These are phyloP conservation scores for Phylloscopus trochilus DNA, from an alignment of 2,113 vertebrate species.

Conservation along the genomic window DNA sequence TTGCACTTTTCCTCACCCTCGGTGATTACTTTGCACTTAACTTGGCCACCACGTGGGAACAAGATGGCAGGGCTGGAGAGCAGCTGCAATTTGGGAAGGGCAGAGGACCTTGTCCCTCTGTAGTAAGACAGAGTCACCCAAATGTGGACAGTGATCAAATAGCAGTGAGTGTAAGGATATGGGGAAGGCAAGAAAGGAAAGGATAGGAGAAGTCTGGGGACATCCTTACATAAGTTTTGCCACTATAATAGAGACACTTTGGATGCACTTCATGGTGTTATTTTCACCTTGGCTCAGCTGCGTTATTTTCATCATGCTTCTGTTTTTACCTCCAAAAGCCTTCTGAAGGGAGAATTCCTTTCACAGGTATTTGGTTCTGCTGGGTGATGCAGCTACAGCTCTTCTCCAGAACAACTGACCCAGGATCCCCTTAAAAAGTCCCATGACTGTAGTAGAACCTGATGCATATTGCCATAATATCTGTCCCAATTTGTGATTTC, in stretches of 20 bases:
- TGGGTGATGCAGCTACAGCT: neutral
- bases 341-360: neutral
- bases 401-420: neutral
- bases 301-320: neutral
- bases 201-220: neutral
- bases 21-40: neutral
- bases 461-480: neutral
- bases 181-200: neutral
- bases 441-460: neutral
- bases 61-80: neutral
- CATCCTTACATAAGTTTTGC: neutral
- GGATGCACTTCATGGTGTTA: neutral
- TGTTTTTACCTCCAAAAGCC: neutral
- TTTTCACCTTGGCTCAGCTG: neutral
- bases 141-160: neutral
- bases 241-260: neutral
- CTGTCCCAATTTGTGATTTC: neutral
- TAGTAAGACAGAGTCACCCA: neutral
- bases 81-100: neutral
- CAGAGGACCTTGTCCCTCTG: fast-evolving
- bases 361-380: fast-evolving
- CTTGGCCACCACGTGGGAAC: fast-evolving
- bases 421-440: neutral
- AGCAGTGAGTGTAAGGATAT: neutral
- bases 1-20: neutral